Base-by-base conservation (phyloP, 2,888 invertebrate species). In the Megaustenia siamemsis region DNA sequence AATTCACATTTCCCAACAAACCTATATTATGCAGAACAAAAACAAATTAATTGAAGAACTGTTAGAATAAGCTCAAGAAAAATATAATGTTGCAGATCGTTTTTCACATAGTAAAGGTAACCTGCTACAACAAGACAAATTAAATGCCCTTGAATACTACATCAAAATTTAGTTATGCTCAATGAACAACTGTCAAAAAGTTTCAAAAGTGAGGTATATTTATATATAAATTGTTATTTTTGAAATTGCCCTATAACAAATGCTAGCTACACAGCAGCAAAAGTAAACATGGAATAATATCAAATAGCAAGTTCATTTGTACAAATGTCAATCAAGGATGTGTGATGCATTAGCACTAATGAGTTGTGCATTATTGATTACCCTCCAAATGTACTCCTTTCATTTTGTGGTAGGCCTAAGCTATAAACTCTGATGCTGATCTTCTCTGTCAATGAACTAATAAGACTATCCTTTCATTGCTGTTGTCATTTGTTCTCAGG, bases 191-290 rank as follows among this genome's bases (percentile, higher is more conserved):
- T 49, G 80, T 80, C 69, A 80, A 68, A 80, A 24, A 69, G 32
- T 53, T 69, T 53, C 24, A 49, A 56, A 60, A 38, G 38, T 38
- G 40, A n/a, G 77, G 38, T 38, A 38, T 38, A n/a, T 60, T 18
- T 60, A 2, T 1, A 35, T 40, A 77, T n/a, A 53, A n/a, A 69
- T 38, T 49, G 18, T 18, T 35, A 28, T 21, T 63, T 45, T 21
- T 56, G 66, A 38, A 78, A 63, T 78, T 60, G 78, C 80, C 80
- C 69, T 69, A 69, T 80, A 80, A 79, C 68, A 79, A 49, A 53
- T 80, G 80, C 80, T 56, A 69, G 56, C 69, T 69, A 80, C 49
- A 68, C 80, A 80, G 80, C 69, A 80, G 80, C 69, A 80, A 80
- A 80, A 32, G 38, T 60, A 56, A 77, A 77, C 77, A 60, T 38